Conservation (phyloP, 2,113 vertebrate genomes). For the Miniopterus natalensis region DNA sequence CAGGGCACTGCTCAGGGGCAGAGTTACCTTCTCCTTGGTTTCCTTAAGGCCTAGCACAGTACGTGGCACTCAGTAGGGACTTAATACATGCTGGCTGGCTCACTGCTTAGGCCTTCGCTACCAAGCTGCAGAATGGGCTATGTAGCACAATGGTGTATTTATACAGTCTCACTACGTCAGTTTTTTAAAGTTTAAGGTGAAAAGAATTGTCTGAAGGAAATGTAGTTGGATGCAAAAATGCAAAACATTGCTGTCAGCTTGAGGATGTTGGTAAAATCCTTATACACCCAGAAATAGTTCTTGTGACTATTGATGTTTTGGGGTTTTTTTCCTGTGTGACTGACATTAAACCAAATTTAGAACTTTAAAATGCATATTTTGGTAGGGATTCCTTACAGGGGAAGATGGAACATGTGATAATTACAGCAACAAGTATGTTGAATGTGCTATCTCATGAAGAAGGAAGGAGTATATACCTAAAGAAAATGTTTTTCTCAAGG, state of each 20-base stretch:
- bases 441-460: conserved; percentile 3
- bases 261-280: neutral
- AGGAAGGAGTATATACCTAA: neutral
- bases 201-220: conserved; percentile 7
- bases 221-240: neutral
- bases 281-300: neutral
- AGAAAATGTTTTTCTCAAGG: neutral
- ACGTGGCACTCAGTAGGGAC: neutral
- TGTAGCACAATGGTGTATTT: neutral
- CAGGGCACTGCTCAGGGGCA: neutral
- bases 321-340: neutral
- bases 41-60: neutral
- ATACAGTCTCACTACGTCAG: neutral
- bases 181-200: neutral
- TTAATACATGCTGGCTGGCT: neutral
- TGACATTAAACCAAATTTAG: conserved; percentile 39
- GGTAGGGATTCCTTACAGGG: conserved; percentile 15
- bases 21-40: neutral
- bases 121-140: neutral
- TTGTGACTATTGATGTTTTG: conserved; percentile 9
- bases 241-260: neutral
- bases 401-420: neutral
- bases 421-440: neutral
- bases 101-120: neutral
- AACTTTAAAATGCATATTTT: conserved; percentile 35